Conservation (phyloP, 2,888 invertebrate genomes). For the Acanthosoma haemorrhoidale region DNA sequence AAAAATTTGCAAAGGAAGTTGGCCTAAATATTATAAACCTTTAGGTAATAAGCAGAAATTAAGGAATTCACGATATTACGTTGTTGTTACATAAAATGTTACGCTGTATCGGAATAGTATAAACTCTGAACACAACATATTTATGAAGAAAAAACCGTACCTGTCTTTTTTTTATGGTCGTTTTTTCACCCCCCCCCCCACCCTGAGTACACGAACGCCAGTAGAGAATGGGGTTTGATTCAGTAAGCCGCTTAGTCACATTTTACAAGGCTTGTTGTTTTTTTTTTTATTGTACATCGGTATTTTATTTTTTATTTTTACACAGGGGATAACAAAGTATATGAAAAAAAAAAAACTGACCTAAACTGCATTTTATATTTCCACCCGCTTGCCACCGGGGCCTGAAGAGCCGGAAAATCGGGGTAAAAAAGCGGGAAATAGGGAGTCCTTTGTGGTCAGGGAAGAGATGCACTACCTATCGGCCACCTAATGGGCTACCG, state of each 20-base stretch:
- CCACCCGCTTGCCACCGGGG: conserved; percentile 21
- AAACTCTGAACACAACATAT: too few species aligned
- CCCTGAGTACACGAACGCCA: not conserved
- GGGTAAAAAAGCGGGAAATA: not conserved
- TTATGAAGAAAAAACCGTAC: too few species aligned
- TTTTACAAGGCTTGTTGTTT: not conserved
- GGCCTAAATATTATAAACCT: too few species aligned
- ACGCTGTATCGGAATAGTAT: too few species aligned
- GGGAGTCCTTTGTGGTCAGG: not conserved
- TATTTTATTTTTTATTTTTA: not conserved
- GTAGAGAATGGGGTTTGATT: conserved; percentile 5
- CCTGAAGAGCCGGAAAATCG: conserved; percentile 13
- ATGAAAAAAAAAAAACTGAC: conserved; percentile 5
- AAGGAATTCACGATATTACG: too few species aligned
- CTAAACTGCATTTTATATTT: conserved; percentile 31
- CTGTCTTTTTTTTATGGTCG: too few species aligned
- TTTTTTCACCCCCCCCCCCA: too few species aligned
- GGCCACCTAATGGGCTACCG: not conserved
- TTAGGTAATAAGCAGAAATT: too few species aligned
- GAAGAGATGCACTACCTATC: not conserved
- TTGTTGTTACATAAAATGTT: too few species aligned
- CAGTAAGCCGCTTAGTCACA: not conserved
- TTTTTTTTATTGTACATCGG: not conserved
- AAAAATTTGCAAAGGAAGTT: too few species aligned
- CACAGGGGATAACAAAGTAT: too few species aligned